A percentile compares a stretch with the other conserved stretches of the same genome.
Conservation (phyloP, 2,888 invertebrate species). For the Acanthococcus lagerstroemiae region DNA sequence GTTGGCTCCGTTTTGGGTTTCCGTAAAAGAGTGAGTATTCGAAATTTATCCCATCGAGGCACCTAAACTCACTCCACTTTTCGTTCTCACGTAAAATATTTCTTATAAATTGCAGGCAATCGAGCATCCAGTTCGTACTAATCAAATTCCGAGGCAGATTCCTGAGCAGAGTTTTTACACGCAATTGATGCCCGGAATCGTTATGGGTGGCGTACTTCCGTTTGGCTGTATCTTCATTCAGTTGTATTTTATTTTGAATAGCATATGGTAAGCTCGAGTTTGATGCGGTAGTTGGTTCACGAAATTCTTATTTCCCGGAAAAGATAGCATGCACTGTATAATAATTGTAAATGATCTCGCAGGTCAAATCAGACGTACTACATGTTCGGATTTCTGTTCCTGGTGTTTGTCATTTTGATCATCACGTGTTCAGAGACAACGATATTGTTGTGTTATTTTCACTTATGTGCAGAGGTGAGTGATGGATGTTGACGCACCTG, state of each 20-base stretch:
- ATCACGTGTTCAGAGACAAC: slow-evolving; percentile 99
- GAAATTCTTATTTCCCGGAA: background rate
- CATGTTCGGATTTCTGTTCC: slow-evolving; percentile 98
- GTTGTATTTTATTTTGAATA: slow-evolving; percentile 96
- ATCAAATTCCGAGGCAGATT: slow-evolving; percentile 97
- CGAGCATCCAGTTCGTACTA: slow-evolving; percentile 95
- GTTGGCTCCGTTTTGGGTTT: slow-evolving; percentile 98
- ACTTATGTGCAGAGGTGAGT: slow-evolving; percentile 88
- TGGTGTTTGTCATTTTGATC: slow-evolving; percentile 92
- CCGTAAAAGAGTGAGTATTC: slow-evolving; percentile 70
- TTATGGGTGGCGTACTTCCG: slow-evolving; percentile 97
- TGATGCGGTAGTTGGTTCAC: background rate
- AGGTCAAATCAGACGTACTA: slow-evolving; percentile 91
- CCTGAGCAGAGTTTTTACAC: slow-evolving; percentile 99
- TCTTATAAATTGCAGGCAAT: slow-evolving; percentile 62
- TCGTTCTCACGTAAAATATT: slow-evolving; percentile 12
- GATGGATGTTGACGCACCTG: no score
- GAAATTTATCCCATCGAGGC: background rate
- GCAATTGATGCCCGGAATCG: slow-evolving; percentile 83
- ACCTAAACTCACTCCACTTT: background rate
- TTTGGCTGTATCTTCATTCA: slow-evolving; percentile 99
- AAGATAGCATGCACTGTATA: background rate
- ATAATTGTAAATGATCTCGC: no score
- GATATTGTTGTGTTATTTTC: slow-evolving; percentile 95
- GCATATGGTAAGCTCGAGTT: slow-evolving; percentile 92